Evolutionary conservation across 2,888 invertebrate genomes (phyloP).

Genomic region (Himalopsyche kuldschensis): DNA sequence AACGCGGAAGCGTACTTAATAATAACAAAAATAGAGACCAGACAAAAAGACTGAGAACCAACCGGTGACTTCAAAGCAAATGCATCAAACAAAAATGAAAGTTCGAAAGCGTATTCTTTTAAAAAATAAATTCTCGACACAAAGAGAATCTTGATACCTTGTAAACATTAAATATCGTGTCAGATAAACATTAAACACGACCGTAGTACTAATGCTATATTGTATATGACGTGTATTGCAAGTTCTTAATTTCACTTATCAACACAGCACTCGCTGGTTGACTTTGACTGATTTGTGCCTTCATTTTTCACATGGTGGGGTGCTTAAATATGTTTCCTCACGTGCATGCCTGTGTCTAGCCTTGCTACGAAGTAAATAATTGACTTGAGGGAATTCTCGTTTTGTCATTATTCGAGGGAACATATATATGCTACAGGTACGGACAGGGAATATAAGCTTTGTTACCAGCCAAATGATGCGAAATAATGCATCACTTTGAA

Average conservation of each 20-base stretch:
- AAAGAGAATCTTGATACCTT: background rate
- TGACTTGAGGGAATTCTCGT: background rate
- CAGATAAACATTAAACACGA: background rate
- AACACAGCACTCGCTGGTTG: background rate
- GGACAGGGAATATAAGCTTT: too few species aligned
- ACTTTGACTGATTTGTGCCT: background rate
- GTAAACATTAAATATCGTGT: background rate
- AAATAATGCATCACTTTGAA: too few species aligned
- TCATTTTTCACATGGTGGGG: background rate
- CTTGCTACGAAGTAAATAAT: background rate
- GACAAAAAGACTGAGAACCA: too few species aligned
- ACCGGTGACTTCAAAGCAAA: too few species aligned
- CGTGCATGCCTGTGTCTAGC: background rate
- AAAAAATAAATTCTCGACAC: too few species aligned
- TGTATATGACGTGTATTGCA: background rate
- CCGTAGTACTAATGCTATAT: background rate
- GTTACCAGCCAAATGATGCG: too few species aligned
- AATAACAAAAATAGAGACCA: too few species aligned
- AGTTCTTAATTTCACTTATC: background rate
- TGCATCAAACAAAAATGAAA: too few species aligned
- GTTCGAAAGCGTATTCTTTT: too few species aligned
- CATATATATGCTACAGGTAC: too few species aligned
- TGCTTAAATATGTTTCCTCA: background rate
- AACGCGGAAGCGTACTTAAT: too few species aligned
- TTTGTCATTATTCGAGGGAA: background rate